Base-by-base conservation (phyloP, 1,140 invertebrate species). In the Semibalanus balanoides region DNA sequence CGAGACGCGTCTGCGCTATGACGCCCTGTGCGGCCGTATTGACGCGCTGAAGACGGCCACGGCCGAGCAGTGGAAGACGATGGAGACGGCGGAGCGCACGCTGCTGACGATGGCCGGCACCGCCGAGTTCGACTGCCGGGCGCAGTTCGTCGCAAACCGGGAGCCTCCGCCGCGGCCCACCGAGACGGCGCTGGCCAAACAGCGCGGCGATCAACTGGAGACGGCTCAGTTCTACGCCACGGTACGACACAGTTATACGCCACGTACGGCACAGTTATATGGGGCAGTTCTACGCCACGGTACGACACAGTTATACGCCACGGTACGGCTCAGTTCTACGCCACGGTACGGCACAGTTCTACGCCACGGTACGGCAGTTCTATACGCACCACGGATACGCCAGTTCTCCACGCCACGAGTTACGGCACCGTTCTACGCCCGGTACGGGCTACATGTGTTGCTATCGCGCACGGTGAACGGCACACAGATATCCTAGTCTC, bases 31-130 rank as follows among this genome's bases (percentile, higher is more conserved):
- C 79, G 88, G 90, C 76, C 87, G 93, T 71, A 88, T 97, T 0
- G 91, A 90, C 9, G 86, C 89, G 31, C 87, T 97, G 35, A 87
- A 91, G 76, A 91, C 92, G 25, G 95, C 97, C 83, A 94, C 93
- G 77, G 94, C 96, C 83, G 95, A 97, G 86, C 91, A 94, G 77
- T 97, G 95, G 93, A 97, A 97, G 84, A 96, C 94, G 5, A 85
- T 98, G 43, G 94, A 97, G 85, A 95, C 93, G 0, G 94, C 95
- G 22, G 95, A 98, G 84, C 90, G 89, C 72, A 91, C 92, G 74
- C 86, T 97, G 64, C 86, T 95, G 77, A 90, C 93, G 76, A 93
- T 94, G 90, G 88, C 94, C 28, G 29, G 3, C 70, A 30, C n/a
- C 3, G 70, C n/a, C 25, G n/a, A 29, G 28, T 3, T 30, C n/a